These are phyloP conservation scores for Octopus sinensis DNA, from an alignment of 1,140 invertebrate genomes.

Conservation along the genomic window DNA sequence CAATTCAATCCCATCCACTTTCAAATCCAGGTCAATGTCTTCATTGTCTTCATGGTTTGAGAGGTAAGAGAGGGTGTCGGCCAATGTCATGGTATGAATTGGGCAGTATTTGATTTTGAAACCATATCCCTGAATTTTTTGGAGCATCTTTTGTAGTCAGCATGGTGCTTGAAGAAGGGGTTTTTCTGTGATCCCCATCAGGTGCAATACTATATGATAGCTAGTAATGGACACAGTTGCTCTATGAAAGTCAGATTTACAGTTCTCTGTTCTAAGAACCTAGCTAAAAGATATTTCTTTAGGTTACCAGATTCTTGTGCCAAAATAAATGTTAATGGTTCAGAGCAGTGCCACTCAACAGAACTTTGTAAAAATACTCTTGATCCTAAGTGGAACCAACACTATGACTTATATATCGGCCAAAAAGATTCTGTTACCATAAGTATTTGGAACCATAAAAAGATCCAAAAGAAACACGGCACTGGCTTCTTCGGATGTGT, in stretches of 20 bases:
- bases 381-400: conserved; percentile 97
- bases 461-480: conserved; percentile 89
- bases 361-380: conserved; percentile 90
- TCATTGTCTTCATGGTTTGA: background rate
- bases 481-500: conserved; percentile 95
- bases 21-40: background rate
- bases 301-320: conserved; percentile 93
- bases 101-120: background rate
- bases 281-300: no score
- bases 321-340: conserved; percentile 92
- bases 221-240: no score
- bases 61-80: background rate
- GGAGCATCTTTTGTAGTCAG: background rate
- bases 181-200: background rate
- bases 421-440: conserved; percentile 91
- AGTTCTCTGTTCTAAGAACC: no score
- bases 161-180: background rate
- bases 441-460: conserved; percentile 92
- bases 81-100: background rate
- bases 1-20: background rate
- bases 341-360: conserved; percentile 90
- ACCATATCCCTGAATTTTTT: background rate
- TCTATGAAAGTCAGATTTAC: no score
- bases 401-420: conserved; percentile 89
- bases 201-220: no score